phyloP scores from a whole-genome alignment of 92 coral and sea anemone species.

The Montipora capitata region DNA sequence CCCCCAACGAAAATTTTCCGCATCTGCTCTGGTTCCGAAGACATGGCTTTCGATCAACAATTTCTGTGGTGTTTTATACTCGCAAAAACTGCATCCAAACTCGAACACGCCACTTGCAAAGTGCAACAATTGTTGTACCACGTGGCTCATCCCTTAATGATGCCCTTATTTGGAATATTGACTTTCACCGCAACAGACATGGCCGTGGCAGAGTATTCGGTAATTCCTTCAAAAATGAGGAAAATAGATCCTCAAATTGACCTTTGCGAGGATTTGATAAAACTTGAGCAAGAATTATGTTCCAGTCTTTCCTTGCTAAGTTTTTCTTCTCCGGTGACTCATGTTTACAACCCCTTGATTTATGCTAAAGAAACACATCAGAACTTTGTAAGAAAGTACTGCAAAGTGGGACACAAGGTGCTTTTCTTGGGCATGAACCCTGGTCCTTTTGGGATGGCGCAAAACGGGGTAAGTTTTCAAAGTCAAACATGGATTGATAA shows the following conservation, averaged over 20 bases:
- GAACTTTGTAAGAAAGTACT: conserved; percentile 78
- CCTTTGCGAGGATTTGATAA: conserved; percentile 58
- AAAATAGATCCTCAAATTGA: conserved; percentile 21
- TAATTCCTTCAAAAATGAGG: conserved; percentile 6
- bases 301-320: conserved; percentile 42
- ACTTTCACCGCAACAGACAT: neutral
- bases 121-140: conserved; percentile 24
- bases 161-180: conserved; percentile 26
- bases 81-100: too few species aligned
- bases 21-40: conserved; percentile 87
- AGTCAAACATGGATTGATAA: neutral
- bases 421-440: conserved; percentile 94
- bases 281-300: conserved; percentile 66
- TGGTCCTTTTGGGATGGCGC: conserved; percentile 98
- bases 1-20: conserved; percentile 98
- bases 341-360: conserved; percentile 84
- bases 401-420: conserved; percentile 75
- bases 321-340: conserved; percentile 69
- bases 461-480: conserved; percentile 82
- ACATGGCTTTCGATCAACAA: neutral
- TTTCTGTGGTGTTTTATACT: too few species aligned
- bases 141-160: conserved; percentile 4
- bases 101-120: conserved; percentile 35
- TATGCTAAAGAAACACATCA: conserved; percentile 81
- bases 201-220: neutral